Conservation (phyloP, 2,888 invertebrate genomes). For the Rhaphigaster nebulosa region DNA sequence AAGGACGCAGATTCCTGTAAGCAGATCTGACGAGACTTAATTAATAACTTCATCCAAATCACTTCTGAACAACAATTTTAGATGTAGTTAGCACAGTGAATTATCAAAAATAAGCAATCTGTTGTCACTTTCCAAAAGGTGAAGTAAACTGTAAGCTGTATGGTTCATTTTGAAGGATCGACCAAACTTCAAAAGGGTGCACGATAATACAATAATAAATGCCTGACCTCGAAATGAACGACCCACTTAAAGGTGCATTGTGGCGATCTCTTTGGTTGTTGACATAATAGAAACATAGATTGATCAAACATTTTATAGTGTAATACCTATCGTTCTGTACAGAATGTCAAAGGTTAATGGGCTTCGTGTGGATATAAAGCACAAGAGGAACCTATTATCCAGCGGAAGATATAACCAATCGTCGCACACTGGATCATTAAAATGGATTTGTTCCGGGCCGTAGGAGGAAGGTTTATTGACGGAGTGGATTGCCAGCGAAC, state of each 20-base stretch:
- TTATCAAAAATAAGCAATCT: neutral
- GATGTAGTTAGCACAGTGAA: neutral
- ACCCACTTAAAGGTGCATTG: neutral
- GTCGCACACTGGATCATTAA: conserved; percentile 4
- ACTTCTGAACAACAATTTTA: neutral
- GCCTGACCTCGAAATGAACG: neutral
- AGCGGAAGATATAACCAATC: conserved; percentile 29
- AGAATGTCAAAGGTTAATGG: conserved; percentile 13
- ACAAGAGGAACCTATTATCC: neutral
- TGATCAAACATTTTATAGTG: neutral
- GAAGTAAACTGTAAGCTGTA: no score
- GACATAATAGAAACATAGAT: neutral
- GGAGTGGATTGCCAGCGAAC: neutral
- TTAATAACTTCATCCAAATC: neutral
- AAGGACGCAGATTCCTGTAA: no score
- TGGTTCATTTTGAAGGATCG: neutral
- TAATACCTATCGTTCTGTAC: neutral
- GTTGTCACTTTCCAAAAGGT: neutral
- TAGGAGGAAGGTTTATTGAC: neutral
- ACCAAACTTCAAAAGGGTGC: neutral
- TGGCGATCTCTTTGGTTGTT: neutral
- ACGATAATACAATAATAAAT: neutral
- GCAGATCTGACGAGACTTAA: neutral
- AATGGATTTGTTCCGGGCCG: conserved; percentile 26
- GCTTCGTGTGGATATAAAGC: neutral